Percentiles rank a stretch among this genome's conserved stretches.
Evolutionary conservation across 2,113 vertebrate species (phyloP).

Genomic region (Hippocampus zosterae): DNA sequence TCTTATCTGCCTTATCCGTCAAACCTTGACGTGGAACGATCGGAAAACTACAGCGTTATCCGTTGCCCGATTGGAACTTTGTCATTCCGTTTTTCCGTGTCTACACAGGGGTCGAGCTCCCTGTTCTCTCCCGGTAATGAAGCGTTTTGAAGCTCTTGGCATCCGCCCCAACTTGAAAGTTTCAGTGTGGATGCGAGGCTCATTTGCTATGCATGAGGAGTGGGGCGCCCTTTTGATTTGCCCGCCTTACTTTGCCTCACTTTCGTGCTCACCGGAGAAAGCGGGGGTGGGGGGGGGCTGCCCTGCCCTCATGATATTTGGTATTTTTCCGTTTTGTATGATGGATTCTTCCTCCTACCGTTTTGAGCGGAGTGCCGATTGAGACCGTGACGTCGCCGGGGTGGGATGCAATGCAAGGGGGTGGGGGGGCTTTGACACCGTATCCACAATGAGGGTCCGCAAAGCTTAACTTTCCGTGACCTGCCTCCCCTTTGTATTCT

Average conservation of each 20-base stretch:
- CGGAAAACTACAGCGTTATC: conserved; percentile 38
- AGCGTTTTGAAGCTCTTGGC: conserved; percentile 63
- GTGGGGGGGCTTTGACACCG: conserved; percentile 33
- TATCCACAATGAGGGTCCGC: conserved; percentile 48
- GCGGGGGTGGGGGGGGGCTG: conserved; percentile 38
- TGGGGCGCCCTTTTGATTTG: conserved; percentile 57
- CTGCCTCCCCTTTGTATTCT: conserved; percentile 14
- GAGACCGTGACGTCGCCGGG: conserved; percentile 17
- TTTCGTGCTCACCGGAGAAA: conserved; percentile 34
- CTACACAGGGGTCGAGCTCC: conserved; percentile 30
- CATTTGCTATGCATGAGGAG: conserved; percentile 62
- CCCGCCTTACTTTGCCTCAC: conserved; percentile 50
- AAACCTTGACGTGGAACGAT: conserved; percentile 47
- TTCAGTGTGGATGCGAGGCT: conserved; percentile 53
- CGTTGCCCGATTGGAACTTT: conserved; percentile 26
- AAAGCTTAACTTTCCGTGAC: conserved; percentile 39
- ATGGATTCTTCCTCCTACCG: conserved; percentile 15
- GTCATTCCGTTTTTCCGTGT: conserved; percentile 53
- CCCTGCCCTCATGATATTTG: conserved; percentile 46
- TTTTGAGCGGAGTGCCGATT: not conserved
- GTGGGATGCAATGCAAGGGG: not conserved
- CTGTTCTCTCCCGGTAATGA: conserved; percentile 63
- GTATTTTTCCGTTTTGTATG: conserved; percentile 31
- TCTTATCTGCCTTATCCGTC: conserved; percentile 41
- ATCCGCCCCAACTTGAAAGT: conserved; percentile 64